Base-by-base conservation (phyloP, 2,797 vertebrate genomes). In the Amblyraja radiata region DNA sequence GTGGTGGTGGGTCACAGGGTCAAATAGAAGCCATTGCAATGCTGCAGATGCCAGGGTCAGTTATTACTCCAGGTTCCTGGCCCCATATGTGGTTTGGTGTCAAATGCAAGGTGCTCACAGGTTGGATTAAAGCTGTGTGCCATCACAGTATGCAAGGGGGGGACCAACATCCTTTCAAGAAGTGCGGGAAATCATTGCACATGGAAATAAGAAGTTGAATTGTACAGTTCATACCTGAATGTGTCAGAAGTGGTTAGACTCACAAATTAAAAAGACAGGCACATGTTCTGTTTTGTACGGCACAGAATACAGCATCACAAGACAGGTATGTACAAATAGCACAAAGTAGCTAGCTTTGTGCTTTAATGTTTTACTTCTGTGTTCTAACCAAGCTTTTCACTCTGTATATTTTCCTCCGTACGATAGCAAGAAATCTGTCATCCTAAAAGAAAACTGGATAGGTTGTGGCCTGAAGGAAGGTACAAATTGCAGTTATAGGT, bases 341-440 rank as follows among this genome's bases (percentile, higher is more conserved):
- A 11, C 11, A 74, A 91, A 39, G 2, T 23, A 76, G 23, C 73
- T 91, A 54, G 36, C 11, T 65, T 92, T 73, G 46, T 28, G 71
- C 68, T 54, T 76, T 76, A 76, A 74, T 76, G 46, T 92, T 92
- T 92, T 28, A 74, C 6, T 25, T 92, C 93, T 94, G 94, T 96
- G 95, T 96, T 97, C 96, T 96, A 95, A 96, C 95, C 96, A 95
- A 96, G 97, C 96, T 96, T 95, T 95, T 95, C 96, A 94, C 97
- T 96, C 96, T 97, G 76, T 96, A 94, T 94, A 95, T 10, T 96
- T 96, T 97, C 96, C 96, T 96, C 95, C 95, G 95, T 96, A 96
- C 96, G 97, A 97, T 95, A 95, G 95, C 96, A 95, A 97, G 98
- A 98, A 98, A 98, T 98, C 98, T 98, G 97, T 98, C 98, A 97